These are phyloP conservation scores for Emys orbicularis DNA, from an alignment of 2,797 vertebrate species.

Conservation along the genomic window DNA sequence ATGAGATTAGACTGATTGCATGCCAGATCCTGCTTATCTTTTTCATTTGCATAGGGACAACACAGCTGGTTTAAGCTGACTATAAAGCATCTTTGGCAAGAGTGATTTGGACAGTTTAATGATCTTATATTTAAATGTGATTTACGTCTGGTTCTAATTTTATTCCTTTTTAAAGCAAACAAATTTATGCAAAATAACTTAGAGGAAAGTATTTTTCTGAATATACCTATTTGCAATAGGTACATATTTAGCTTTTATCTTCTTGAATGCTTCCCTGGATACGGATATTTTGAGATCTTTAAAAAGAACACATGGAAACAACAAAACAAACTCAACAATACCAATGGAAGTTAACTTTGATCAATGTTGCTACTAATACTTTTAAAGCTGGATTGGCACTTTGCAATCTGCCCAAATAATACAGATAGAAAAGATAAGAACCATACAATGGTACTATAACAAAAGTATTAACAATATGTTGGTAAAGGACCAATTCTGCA, in stretches of 20 bases:
- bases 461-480: background rate
- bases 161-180: constrained; percentile 38
- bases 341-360: background rate
- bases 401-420: background rate
- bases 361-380: background rate
- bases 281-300: background rate
- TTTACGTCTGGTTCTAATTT: constrained; percentile 29
- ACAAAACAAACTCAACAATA: background rate
- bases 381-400: background rate
- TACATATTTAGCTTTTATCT: background rate
- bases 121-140: constrained; percentile 57
- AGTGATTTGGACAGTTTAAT: constrained; percentile 58
- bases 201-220: background rate
- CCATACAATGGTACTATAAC: background rate
- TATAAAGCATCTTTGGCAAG: constrained; percentile 52
- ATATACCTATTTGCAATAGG: background rate
- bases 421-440: background rate
- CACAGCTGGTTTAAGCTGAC: constrained; percentile 57
- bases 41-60: constrained; percentile 42
- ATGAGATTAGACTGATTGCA: constrained; percentile 37
- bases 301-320: background rate
- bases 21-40: constrained; percentile 60
- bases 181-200: constrained; percentile 17
- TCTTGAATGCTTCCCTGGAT: background rate
- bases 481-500: background rate